phyloP scores from a whole-genome alignment of 2,888 invertebrate species.

The Rugalucina vietnamica region DNA sequence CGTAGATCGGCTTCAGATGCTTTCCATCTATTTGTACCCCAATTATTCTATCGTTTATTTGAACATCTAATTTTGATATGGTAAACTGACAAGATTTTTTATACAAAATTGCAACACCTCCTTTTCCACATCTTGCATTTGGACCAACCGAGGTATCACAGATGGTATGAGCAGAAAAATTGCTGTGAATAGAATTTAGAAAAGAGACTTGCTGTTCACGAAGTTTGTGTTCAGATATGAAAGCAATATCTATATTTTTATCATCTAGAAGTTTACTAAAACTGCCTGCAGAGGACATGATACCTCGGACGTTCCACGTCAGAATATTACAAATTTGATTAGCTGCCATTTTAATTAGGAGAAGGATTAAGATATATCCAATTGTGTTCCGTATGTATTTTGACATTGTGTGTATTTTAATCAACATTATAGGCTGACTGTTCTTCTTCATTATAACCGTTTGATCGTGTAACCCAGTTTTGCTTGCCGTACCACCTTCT shows the following conservation, averaged over 20 bases:
- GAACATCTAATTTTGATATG: neutral
- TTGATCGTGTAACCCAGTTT: neutral
- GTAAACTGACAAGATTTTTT: neutral
- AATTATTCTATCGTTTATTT: neutral
- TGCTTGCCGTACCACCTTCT: neutral
- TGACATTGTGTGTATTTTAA: neutral
- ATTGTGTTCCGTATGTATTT: neutral
- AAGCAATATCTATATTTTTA: neutral
- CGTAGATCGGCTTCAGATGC: neutral
- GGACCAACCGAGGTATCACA: neutral
- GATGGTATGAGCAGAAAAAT: neutral
- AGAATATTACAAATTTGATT: neutral
- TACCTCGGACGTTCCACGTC: neutral
- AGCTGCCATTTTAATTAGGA: neutral
- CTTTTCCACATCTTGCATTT: neutral
- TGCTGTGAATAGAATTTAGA: neutral
- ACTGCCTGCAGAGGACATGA: neutral
- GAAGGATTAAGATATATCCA: neutral
- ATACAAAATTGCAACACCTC: neutral
- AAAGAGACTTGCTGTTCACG: neutral
- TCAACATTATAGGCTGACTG: neutral
- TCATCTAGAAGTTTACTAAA: neutral
- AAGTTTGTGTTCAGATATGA: neutral
- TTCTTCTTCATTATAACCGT: neutral
- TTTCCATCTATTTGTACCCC: neutral